A percentile compares a stretch with the other conserved stretches of the same genome.
phyloP scores from a whole-genome alignment of 2,797 vertebrate species.

The Enteromius fasciolatus region DNA sequence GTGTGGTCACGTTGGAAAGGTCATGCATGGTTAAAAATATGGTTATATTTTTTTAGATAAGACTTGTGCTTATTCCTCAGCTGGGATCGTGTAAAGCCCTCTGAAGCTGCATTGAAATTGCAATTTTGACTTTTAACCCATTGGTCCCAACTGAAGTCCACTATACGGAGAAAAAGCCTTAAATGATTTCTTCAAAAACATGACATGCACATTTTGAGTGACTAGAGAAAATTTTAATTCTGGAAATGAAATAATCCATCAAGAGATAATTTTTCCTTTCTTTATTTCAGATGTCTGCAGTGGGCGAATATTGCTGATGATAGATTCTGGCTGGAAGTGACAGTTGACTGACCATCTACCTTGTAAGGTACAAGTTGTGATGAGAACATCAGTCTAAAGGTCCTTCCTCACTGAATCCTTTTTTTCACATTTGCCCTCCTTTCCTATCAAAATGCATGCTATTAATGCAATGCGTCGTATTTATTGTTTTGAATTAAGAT shows the following conservation, averaged over 20 bases:
- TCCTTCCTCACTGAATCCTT: no score
- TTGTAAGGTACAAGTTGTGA: background rate
- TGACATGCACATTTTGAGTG: background rate
- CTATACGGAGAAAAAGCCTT: background rate
- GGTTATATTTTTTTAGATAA: no score
- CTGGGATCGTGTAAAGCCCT: background rate
- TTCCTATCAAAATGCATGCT: no score
- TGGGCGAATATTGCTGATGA: background rate
- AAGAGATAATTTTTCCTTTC: background rate
- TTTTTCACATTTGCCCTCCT: no score
- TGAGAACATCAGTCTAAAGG: background rate
- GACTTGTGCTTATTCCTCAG: background rate
- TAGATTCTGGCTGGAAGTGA: background rate
- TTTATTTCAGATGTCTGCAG: background rate
- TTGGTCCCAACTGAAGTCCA: background rate
- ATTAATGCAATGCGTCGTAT: no score
- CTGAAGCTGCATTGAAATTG: background rate
- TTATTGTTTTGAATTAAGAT: no score
- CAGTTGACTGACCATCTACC: slow-evolving; percentile 13
- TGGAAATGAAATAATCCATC: background rate
- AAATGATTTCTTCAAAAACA: background rate
- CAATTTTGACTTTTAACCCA: background rate
- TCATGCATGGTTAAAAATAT: background rate
- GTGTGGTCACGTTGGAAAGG: background rate
- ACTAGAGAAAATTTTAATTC: background rate